Base-by-base conservation (phyloP, 2,888 invertebrate genomes). In the Crematogaster levior region DNA sequence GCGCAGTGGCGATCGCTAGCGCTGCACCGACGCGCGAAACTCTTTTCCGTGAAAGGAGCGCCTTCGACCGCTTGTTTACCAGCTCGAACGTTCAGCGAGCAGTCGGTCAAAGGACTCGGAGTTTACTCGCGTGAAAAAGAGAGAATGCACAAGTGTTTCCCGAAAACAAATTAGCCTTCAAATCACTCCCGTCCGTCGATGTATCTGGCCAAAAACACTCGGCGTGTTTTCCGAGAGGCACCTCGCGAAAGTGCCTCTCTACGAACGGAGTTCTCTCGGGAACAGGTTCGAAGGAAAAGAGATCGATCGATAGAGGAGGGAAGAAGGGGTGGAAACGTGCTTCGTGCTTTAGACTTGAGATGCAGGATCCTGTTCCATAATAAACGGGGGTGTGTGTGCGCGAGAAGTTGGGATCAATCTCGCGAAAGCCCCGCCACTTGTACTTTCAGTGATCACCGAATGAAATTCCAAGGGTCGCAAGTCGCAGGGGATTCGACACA, bases 51-150 rank as follows among this genome's bases (percentile, higher is more conserved):
- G n/a, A 43, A 48, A 48, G 48, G 56, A 43, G 15, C n/a, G 37
- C 60, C 24, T 27, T 40, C 15, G 60, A 51, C 24, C 68, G 73
- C n/a, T 46, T 80, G 70, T 86, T 86, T 82, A 66, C 61, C 21
- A 74, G 40, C 61, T 70, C 68, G 21, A n/a, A n/a, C 66, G 12
- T 34, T n/a, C 48, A 66, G 37, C 2, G 48, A 65, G n/a, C 34
- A 18, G 60, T 53, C 30, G 30, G 24, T 43, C 51, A 27, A 61
- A 75, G 27, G 65, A 65, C 51, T 40, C 27, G 24, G n/a, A 58
- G 43, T 65, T 46, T 70, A 58, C 63, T 81, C 58, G 46, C n/a
- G 21, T 40, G 46, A 70, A 53, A 48, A 12, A 6, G 30, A 43
- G 56, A 24, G 37, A 65, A n/a, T 24, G 37, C 40, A 21, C 40